Percentiles rank a stretch among this genome's conserved stretches.
Conservation (phyloP, 2,888 invertebrate species). For the Zelleria hepariella region DNA sequence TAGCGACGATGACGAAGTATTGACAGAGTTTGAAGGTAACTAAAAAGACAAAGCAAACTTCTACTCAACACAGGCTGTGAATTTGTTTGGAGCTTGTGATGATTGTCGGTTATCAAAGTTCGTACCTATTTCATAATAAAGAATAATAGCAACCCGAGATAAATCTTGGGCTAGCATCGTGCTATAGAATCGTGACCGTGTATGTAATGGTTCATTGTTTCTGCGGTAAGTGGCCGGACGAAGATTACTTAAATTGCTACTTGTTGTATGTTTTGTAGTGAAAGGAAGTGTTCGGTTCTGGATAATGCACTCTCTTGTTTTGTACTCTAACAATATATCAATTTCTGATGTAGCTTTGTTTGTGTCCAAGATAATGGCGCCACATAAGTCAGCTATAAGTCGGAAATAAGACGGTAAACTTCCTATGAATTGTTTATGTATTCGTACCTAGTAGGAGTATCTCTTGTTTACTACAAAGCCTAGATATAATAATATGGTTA, state of each 20-base stretch:
- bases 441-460: background rate
- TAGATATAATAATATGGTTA: background rate
- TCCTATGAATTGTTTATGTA: background rate
- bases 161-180: background rate
- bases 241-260: constrained; percentile 50
- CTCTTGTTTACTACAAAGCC: background rate
- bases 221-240: constrained; percentile 42
- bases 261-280: constrained; percentile 43
- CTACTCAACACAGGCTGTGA: no score
- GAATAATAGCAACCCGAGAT: background rate
- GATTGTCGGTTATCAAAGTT: no score
- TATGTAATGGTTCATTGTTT: constrained; percentile 48
- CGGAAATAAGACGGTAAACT: background rate
- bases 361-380: background rate
- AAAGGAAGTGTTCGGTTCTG: constrained; percentile 43
- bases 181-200: constrained; percentile 10
- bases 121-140: no score
- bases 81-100: no score
- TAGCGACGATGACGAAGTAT: background rate
- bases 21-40: background rate
- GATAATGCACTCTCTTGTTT: constrained; percentile 38
- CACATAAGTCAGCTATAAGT: background rate
- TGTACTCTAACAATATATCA: constrained; percentile 35
- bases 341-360: constrained; percentile 8
- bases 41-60: no score